Evolutionary conservation across 2,797 vertebrate species (phyloP), one percentile per base, ranked within the genome.

Genomic region (Gouania willdenowi): DNA sequence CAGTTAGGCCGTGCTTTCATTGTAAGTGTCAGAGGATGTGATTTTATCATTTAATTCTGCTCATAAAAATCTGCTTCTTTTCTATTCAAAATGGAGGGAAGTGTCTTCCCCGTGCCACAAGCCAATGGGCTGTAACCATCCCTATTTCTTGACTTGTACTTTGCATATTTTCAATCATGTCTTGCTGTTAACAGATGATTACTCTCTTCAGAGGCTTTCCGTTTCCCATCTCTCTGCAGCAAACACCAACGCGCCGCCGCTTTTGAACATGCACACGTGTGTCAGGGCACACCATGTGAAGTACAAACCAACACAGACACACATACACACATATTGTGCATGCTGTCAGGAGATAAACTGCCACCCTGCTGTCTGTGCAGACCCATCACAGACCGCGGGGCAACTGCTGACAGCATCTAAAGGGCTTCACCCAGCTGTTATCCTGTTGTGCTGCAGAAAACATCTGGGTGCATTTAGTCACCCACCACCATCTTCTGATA

Each of bases 151-250:
- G 59, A 62, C 51, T 52, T 75, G 75, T 77, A 71, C 77, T 88
- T 88, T 86, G 82, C 84, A 88, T 89, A 85, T 88, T 88, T 87
- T 76, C 85, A 83, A 88, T 88, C 85, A 86, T 81, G 83, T 83
- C 83, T 81, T 70, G 80, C 82, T 87, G 84, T 85, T 88, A 88
- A 81, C 81, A 84, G 84, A 87, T 87, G 83, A 87, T 87, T 85
- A 84, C 85, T 84, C 83, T 82, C 81, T 81, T 87, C 82, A 81
- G 78, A 79, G 54, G 85, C 66, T 76, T 75, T 77, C 66, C 71
- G 52, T 77, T 85, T 59, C 76, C 76, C 20, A 70, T 77, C 66
- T 68, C 71, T 46, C 63, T 64, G 26, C 62, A 54, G 15, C 57
- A 77, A 75, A 85, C 78, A 66, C 75, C 66, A 56, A 12, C 65